A percentile compares a stretch with the other conserved stretches of the same genome.
Evolutionary conservation across 2,797 vertebrate species (phyloP).

Genomic region (Acipenser transmontanus): DNA sequence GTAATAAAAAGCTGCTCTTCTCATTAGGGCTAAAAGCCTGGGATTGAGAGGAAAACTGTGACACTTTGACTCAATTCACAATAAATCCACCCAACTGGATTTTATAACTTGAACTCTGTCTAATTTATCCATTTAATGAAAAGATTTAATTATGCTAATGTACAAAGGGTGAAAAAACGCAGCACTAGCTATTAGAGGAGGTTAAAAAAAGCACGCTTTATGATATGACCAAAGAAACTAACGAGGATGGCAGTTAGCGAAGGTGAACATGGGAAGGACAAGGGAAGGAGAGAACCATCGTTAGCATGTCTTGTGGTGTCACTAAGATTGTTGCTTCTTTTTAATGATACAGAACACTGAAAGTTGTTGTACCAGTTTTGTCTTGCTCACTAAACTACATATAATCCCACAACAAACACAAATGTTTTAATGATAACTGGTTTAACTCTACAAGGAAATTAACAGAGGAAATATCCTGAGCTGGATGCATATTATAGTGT

Average conservation of each 20-base stretch:
- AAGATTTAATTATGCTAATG: constrained; percentile 78
- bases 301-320: too few species aligned
- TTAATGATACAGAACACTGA: too few species aligned
- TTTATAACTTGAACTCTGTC: constrained; percentile 61
- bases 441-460: too few species aligned
- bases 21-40: constrained; percentile 62
- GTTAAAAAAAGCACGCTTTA: constrained; percentile 45
- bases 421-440: too few species aligned
- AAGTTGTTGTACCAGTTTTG: too few species aligned
- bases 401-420: too few species aligned
- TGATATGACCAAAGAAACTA: constrained; percentile 17
- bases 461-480: too few species aligned
- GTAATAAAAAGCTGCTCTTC: constrained; percentile 29
- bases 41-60: constrained; percentile 31
- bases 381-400: too few species aligned
- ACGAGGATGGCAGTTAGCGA: constrained; percentile 33
- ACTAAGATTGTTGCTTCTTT: too few species aligned
- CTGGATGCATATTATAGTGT: too few species aligned
- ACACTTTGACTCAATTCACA: constrained; percentile 41
- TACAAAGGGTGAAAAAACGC: constrained; percentile 28
- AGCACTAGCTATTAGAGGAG: constrained; percentile 41
- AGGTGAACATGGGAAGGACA: constrained; percentile 44
- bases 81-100: constrained; percentile 58
- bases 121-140: constrained; percentile 73
- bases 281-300: constrained; percentile 20